Base-by-base conservation (phyloP, 2,888 invertebrate genomes). In the Acronicta alni region DNA sequence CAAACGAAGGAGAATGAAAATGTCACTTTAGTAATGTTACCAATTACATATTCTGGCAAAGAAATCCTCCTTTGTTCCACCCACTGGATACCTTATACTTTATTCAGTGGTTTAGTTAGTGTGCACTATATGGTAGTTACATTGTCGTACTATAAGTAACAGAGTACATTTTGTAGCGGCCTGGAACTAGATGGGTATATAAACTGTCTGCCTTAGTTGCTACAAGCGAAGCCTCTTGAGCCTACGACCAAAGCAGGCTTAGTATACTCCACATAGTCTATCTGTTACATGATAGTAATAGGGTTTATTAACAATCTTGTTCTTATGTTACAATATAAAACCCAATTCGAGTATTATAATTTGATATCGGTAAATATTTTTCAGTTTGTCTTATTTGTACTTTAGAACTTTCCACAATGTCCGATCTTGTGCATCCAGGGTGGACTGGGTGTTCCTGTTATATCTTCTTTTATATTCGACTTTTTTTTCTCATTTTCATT, bases 31-130 rank as follows among this genome's bases (percentile, higher is more conserved):
- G 9, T 20, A 43, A 46, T 32, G 37, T 9, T 38, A n/a, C 16
- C 30, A 57, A 43, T 57, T 49, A 46, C 17, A 46, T 23, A 47
- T 35, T n/a, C 8, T 12, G 30, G 15, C 15, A 8, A 10, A 49
- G 37, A 17, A 44, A 47, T 18, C 37, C 10, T 10, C 12, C 9
- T 35, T 26, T 26, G 17, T 35, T 18, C 26, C 12, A 12, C 8
- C 14, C 5, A 37, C 35, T 15, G 39, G n/a, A 41, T 17, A 10
- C 38, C 48, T 57, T 38, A 58, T 64, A 5, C 64, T 52, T 64
- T 58, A 64, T 64, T 64, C 64, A 64, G 35, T 17, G 42, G 17
- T 51, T 5, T 32, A 57, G 41, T 38, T 16, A 63, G 14, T 35
- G 18, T 41, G 12, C 44, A 30, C 44, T 17, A 35, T 15, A 26